Base-by-base conservation (phyloP, 2,113 vertebrate species). In the Phylloscopus trochilus region DNA sequence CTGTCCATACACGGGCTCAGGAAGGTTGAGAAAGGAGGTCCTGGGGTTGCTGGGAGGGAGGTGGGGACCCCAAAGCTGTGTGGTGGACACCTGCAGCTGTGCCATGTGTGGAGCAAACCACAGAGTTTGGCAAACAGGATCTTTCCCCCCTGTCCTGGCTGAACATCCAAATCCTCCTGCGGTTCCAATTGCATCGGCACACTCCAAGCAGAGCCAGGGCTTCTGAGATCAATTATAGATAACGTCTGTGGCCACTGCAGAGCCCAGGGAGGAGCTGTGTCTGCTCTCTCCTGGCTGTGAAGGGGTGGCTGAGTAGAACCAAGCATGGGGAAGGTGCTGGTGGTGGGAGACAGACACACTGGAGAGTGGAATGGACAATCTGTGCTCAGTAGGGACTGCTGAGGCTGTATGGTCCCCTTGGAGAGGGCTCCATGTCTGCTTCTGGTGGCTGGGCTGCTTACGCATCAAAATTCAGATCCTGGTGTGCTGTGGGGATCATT, bases 201-300 rank as follows among this genome's bases (percentile, higher is more conserved):
- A 4, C 70, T 79, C 31, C 0, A 5, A 31, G 79, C 59, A 49
- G 76, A 46, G 76, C 58, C 24, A 41, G 52, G 43, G 20, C 22
- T 87, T 53, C 64, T 66, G 46, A 83, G 75, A 63, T 89, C 83
- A 58, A 2, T 69, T 93, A 39, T 2, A 81, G 86, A 67, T 53
- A 22, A 0, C 37, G 0, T 35, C 0, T 0, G 60, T 46, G 66
- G 79, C 35, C 69, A 15, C 2, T 41, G 69, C 46, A 46, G 37
- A 83, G 58, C 12, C 33, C 33, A 7, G 43, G 70, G 47, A 72
- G 53, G 53, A 49, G 58, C 56, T 69, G 52, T 2, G 6, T 68
- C 49, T 62, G 41, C 12, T 78, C 37, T 33, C 39, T 22, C 12
- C 37, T 56, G 53, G 26, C 83, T 70, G 37, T 5, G 26, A 23